A percentile compares a stretch with the other conserved stretches of the same genome.
Evolutionary conservation across 2,113 vertebrate species (phyloP).

Genomic region (Melanostigma gelatinosum): DNA sequence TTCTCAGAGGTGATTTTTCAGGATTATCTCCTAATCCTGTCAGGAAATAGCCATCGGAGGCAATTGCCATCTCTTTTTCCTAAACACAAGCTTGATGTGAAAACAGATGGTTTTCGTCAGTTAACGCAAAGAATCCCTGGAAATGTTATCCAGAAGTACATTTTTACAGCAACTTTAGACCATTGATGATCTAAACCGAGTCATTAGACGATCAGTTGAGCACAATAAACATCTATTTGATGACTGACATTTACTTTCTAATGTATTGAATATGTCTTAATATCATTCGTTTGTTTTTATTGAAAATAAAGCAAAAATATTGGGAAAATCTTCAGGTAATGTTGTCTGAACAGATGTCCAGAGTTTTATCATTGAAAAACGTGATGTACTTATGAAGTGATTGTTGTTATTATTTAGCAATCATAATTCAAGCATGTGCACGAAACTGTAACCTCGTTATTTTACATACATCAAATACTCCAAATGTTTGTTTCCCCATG

Average conservation of each 20-base stretch:
- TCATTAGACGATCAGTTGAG: neutral
- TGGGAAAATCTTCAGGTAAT: no score
- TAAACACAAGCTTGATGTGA: slow-evolving; percentile 1
- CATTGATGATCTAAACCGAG: neutral
- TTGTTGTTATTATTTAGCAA: neutral
- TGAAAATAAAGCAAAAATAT: neutral
- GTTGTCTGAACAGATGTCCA: neutral
- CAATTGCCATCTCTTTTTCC: neutral
- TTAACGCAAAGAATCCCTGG: neutral
- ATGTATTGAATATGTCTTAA: neutral
- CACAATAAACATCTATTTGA: neutral
- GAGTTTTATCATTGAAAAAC: neutral
- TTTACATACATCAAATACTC: neutral
- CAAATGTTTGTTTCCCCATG: slow-evolving; percentile 11
- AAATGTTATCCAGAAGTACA: neutral
- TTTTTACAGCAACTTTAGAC: neutral
- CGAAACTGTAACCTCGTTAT: neutral
- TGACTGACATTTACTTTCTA: neutral
- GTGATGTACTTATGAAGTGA: neutral
- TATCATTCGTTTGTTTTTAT: neutral
- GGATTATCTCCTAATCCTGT: slow-evolving; percentile 40
- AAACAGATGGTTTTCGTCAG: neutral
- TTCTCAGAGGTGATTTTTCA: slow-evolving; percentile 37
- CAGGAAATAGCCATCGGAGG: slow-evolving; percentile 14
- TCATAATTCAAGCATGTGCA: slow-evolving; percentile 3